Conservation (phyloP, 2,797 vertebrate species). For the Kryptolebias ocellatus region DNA sequence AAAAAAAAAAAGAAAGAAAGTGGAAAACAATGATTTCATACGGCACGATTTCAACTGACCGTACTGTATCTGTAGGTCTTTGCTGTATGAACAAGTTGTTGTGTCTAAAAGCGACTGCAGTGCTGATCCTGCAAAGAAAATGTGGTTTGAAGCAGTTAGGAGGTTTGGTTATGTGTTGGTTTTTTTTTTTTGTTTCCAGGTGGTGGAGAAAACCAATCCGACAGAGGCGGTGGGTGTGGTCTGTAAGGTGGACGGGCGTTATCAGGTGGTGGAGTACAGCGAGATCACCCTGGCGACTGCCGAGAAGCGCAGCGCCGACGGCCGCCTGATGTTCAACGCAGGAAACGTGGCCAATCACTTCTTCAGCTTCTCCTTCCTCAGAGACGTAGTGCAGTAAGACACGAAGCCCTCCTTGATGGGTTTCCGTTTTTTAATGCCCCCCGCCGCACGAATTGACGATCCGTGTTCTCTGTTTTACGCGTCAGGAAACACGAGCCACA, state of each 20-base stretch:
- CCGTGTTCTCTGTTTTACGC: constrained; percentile 17
- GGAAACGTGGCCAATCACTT: constrained; percentile 97
- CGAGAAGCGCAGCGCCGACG: constrained; percentile 86
- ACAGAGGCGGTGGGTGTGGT: constrained; percentile 96
- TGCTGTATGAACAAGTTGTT: too few relatives aligned
- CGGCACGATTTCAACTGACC: too few relatives aligned
- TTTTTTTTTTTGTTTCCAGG: constrained; percentile 74
- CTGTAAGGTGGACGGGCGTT: constrained; percentile 90
- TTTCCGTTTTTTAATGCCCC: neutral
- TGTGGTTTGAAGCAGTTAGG: too few relatives aligned
- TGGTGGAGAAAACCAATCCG: constrained; percentile 97
- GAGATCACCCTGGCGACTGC: constrained; percentile 94
- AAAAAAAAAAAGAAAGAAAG: constrained; percentile 42
- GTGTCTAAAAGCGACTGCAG: too few relatives aligned
- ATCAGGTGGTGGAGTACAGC: constrained; percentile 98
- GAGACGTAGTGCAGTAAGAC: constrained; percentile 89
- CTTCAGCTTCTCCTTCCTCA: constrained; percentile 91
- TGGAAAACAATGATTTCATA: neutral
- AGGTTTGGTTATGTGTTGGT: too few relatives aligned
- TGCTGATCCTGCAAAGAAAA: too few relatives aligned
- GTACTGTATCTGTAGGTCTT: too few relatives aligned
- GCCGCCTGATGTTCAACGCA: constrained; percentile 91
- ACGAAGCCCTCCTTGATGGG: neutral
- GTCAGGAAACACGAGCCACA: constrained; percentile 89
- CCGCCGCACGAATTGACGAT: neutral